Percentiles rank a stretch among this genome's conserved stretches.
These are phyloP conservation scores for Orthosia incerta DNA, from an alignment of 2,888 invertebrate genomes.

Conservation along the genomic window DNA sequence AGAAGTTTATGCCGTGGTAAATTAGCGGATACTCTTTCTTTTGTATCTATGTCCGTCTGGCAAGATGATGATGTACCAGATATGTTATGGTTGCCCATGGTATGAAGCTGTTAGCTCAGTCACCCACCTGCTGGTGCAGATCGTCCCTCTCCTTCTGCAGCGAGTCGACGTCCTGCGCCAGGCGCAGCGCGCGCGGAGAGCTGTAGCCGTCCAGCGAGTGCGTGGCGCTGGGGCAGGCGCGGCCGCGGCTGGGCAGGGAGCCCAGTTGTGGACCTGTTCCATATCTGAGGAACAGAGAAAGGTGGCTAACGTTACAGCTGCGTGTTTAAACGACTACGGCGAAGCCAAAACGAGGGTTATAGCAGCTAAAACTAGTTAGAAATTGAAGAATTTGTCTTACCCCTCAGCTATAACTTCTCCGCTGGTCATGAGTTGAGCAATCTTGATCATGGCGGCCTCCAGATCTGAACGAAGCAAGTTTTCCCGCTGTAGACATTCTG, in stretches of 20 bases:
- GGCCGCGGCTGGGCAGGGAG: slow-evolving; percentile 42
- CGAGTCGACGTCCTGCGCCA: slow-evolving; percentile 92
- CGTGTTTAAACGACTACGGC: too few relatives aligned
- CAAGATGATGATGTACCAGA: too few relatives aligned
- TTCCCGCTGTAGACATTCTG: slow-evolving; percentile 85
- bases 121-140: slow-evolving; percentile 93
- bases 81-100: too few relatives aligned
- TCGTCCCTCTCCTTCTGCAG: slow-evolving; percentile 93
- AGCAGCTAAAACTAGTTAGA: too few relatives aligned
- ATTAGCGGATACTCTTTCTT: too few relatives aligned
- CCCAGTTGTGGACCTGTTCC: slow-evolving; percentile 72
- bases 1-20: too few relatives aligned
- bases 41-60: too few relatives aligned
- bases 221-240: slow-evolving; percentile 27
- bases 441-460: slow-evolving; percentile 91
- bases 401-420: slow-evolving; percentile 91
- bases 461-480: slow-evolving; percentile 91
- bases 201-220: slow-evolving; percentile 72
- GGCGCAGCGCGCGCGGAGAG: slow-evolving; percentile 81
- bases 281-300: slow-evolving; percentile 69
- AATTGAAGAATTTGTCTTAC: slow-evolving; percentile 66
- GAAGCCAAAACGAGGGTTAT: too few relatives aligned
- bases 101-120: too few relatives aligned
- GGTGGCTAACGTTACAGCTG: too few relatives aligned
- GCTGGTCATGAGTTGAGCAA: slow-evolving; percentile 90